phyloP scores from a whole-genome alignment of 2,888 invertebrate genomes.

The Microdon myrmicae region DNA sequence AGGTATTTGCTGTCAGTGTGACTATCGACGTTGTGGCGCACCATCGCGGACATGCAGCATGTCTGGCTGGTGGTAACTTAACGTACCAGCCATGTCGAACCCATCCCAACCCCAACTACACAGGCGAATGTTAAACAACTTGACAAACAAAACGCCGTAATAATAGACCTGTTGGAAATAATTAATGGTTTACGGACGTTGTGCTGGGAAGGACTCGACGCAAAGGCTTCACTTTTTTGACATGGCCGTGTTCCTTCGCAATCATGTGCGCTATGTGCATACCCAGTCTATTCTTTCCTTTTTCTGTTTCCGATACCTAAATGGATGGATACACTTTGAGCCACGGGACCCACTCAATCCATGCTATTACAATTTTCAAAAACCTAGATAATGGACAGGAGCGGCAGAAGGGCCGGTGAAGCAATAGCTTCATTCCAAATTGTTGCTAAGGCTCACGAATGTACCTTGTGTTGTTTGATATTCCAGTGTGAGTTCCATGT shows the following conservation, averaged over 20 bases:
- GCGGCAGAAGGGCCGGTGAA: no score
- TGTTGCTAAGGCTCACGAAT: no score
- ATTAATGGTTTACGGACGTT: conserved; percentile 52
- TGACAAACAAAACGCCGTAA: conserved; percentile 52
- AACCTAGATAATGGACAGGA: no score
- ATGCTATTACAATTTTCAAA: no score
- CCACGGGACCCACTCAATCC: conserved; percentile 39
- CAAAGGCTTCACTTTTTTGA: conserved; percentile 49
- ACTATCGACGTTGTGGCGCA: conserved; percentile 36
- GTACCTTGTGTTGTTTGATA: conserved; percentile 28
- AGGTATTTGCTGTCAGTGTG: conserved; percentile 47
- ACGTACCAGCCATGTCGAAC: conserved; percentile 12
- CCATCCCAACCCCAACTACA: conserved; percentile 17
- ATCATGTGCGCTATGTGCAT: not conserved
- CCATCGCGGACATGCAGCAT: conserved; percentile 21
- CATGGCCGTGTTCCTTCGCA: conserved; percentile 34
- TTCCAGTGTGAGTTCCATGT: conserved; percentile 21
- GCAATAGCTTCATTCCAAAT: no score
- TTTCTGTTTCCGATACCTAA: conserved; percentile 5
- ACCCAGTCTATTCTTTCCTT: conserved; percentile 7
- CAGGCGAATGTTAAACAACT: conserved; percentile 47
- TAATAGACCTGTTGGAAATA: conserved; percentile 53
- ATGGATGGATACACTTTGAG: conserved; percentile 33
- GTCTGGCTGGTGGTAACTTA: conserved; percentile 17
- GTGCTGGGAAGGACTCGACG: conserved; percentile 44